A percentile compares a stretch with the other conserved stretches of the same genome.
phyloP scores from a whole-genome alignment of 2,888 invertebrate genomes.

The Osedax fenrisi region DNA sequence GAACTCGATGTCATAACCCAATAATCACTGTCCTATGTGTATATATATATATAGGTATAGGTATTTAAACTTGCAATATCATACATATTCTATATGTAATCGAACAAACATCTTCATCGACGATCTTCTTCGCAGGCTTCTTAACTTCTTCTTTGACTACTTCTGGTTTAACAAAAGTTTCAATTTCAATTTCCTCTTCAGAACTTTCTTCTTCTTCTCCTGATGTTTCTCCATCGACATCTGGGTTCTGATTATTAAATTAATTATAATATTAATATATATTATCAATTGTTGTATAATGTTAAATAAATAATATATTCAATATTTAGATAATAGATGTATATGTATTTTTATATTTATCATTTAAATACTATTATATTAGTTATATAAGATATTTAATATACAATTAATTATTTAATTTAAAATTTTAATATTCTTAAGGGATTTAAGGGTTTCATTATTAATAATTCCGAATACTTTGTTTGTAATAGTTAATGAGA shows the following conservation, averaged over 20 bases:
- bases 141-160: not conserved
- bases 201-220: slow-evolving; percentile 35
- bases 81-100: not conserved
- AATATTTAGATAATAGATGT: too few relatives aligned
- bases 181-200: slow-evolving; percentile 18
- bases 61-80: not conserved
- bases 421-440: too few relatives aligned
- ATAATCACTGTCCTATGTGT: not conserved
- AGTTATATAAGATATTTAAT: too few relatives aligned
- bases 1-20: slow-evolving; percentile 4
- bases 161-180: too few relatives aligned
- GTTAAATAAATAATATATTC: too few relatives aligned
- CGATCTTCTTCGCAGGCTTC: not conserved
- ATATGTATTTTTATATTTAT: too few relatives aligned
- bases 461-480: too few relatives aligned
- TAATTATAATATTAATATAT: not conserved
- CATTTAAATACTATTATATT: too few relatives aligned
- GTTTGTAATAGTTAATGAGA: too few relatives aligned
- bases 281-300: not conserved
- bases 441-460: too few relatives aligned
- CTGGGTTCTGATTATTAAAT: slow-evolving; percentile 40
- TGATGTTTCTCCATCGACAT: slow-evolving; percentile 42
- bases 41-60: not conserved
- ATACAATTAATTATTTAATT: too few relatives aligned
- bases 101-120: not conserved